Conservation (phyloP, 1,140 invertebrate genomes). For the Phymastichus coffea region DNA sequence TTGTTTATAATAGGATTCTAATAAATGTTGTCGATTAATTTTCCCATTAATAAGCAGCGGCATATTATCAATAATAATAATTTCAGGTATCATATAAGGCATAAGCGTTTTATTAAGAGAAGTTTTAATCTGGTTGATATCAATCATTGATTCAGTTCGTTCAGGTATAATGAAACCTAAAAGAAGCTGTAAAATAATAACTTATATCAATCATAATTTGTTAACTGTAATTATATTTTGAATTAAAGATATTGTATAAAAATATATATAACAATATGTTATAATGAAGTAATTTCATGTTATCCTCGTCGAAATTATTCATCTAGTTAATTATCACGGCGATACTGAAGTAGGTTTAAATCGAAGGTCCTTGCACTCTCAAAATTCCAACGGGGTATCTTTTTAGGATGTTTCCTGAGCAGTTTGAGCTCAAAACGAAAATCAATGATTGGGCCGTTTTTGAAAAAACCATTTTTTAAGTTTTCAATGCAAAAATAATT, state of each 20-base stretch:
- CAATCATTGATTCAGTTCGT: neutral
- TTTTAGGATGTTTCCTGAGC: too few species aligned
- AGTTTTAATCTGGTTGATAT: slow-evolving; percentile 62
- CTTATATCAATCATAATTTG: neutral
- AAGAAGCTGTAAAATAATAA: slow-evolving; percentile 2
- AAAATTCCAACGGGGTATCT: too few species aligned
- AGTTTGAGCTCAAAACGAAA: too few species aligned
- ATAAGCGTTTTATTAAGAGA: slow-evolving; percentile 65
- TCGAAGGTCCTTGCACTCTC: too few species aligned
- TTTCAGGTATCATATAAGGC: slow-evolving; percentile 75
- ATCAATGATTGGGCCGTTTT: too few species aligned
- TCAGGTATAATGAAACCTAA: slow-evolving; percentile 16
- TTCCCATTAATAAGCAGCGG: slow-evolving; percentile 84
- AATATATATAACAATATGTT: neutral
- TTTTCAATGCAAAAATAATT: too few species aligned
- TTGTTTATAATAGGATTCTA: neutral
- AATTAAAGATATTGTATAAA: neutral
- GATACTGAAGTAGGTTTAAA: too few species aligned
- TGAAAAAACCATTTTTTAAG: too few species aligned
- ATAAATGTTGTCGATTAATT: slow-evolving; percentile 69
- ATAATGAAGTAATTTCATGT: too few species aligned
- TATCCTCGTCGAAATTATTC: too few species aligned
- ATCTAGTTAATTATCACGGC: too few species aligned
- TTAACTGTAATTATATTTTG: neutral
- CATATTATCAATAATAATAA: slow-evolving; percentile 70